These are phyloP conservation scores for Trematomus loennbergii DNA, from an alignment of 2,113 vertebrate genomes.

Conservation along the genomic window DNA sequence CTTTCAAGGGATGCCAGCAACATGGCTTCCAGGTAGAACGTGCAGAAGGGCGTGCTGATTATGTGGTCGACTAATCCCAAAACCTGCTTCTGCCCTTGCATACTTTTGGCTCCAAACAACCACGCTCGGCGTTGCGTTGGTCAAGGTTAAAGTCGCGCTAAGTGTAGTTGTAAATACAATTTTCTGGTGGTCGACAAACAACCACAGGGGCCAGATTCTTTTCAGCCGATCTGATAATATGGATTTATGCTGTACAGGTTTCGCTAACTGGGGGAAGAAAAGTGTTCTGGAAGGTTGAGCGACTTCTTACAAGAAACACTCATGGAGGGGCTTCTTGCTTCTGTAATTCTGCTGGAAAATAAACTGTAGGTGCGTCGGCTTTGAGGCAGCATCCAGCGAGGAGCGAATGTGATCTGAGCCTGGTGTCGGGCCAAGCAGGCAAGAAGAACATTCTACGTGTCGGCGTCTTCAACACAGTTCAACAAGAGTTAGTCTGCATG, in stretches of 20 bases:
- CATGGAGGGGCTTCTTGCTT: conserved; percentile 1
- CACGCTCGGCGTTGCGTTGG: conserved; percentile 32
- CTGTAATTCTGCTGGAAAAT: conserved; percentile 41
- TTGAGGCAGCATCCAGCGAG: background rate
- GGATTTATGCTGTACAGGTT: conserved; percentile 56
- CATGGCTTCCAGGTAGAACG: conserved; percentile 71
- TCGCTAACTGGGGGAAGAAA: background rate
- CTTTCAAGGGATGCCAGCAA: conserved; percentile 65
- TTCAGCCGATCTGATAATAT: conserved; percentile 74
- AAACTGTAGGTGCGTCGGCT: conserved; percentile 35
- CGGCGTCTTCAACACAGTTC: conserved; percentile 38
- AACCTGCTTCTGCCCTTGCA: conserved; percentile 56
- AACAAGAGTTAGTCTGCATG: conserved; percentile 49
- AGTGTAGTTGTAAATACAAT: conserved; percentile 78
- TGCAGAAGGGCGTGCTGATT: conserved; percentile 64
- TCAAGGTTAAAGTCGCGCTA: conserved; percentile 75
- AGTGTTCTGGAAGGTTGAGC: conserved; percentile 57
- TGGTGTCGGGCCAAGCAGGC: conserved; percentile 10
- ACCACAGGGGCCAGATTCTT: conserved; percentile 62
- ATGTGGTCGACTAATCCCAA: conserved; percentile 74
- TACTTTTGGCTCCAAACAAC: conserved; percentile 55
- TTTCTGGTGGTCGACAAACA: conserved; percentile 75
- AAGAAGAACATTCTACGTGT: conserved; percentile 9
- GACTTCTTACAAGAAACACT: conserved; percentile 61
- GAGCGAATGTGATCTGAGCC: conserved; percentile 26